Conservation (phyloP, 2,888 invertebrate species). For the Cotesia congregata region DNA sequence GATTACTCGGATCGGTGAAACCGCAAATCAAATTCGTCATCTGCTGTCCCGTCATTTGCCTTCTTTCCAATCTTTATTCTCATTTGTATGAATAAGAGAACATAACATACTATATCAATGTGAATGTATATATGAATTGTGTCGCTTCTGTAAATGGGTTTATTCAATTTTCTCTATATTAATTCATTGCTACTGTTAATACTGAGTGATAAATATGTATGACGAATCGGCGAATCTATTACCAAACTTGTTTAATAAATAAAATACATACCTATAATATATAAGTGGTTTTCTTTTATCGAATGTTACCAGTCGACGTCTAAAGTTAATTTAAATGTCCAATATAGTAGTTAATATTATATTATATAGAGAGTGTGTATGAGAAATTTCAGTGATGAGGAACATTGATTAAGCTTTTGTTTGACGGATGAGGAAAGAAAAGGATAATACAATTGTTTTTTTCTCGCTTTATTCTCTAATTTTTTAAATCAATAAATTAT, state of each 20-base stretch:
- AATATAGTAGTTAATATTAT: background rate
- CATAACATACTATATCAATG: background rate
- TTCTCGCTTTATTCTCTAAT: too few species aligned
- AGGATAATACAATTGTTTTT: background rate
- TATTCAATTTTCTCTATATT: background rate
- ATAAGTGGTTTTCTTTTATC: slow-evolving; percentile 59
- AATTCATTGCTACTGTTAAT: slow-evolving; percentile 60
- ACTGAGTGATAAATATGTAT: slow-evolving; percentile 13
- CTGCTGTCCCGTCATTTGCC: slow-evolving; percentile 32
- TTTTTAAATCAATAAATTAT: too few species aligned
- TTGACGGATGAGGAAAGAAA: background rate
- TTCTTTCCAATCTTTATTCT: background rate
- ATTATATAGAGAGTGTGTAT: background rate
- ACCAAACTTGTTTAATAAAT: slow-evolving; percentile 38
- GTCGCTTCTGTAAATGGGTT: background rate
- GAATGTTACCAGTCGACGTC: slow-evolving; percentile 56
- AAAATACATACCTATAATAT: slow-evolving; percentile 30
- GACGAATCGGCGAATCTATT: slow-evolving; percentile 28
- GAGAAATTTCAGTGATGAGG: slow-evolving; percentile 16
- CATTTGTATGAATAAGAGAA: background rate
- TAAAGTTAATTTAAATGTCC: slow-evolving; percentile 20
- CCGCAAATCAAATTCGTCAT: slow-evolving; percentile 49
- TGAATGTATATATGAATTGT: background rate
- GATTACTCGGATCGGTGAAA: slow-evolving; percentile 35
- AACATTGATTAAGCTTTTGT: slow-evolving; percentile 2